phyloP scores from a whole-genome alignment of 2,888 invertebrate genomes.

The Pandemis heparana region DNA sequence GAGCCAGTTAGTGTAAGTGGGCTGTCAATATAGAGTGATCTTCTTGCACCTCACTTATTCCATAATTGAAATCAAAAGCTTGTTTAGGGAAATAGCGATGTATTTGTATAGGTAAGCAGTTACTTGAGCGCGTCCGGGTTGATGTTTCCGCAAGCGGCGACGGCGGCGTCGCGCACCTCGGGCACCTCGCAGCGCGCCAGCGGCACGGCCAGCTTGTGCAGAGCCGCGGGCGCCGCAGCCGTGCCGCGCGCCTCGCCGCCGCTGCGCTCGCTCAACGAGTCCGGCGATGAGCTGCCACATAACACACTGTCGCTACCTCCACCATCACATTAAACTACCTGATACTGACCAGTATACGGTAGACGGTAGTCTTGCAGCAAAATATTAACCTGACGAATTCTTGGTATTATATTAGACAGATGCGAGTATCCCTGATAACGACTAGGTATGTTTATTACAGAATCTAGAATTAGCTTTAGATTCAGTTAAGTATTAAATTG shows the following conservation, averaged over 20 bases:
- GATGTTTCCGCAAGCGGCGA: conserved; percentile 97
- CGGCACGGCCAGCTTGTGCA: conserved; percentile 97
- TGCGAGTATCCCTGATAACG: too few species aligned
- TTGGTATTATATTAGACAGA: too few species aligned
- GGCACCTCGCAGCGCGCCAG: conserved; percentile 96
- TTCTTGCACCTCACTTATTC: too few species aligned
- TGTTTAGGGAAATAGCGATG: neutral
- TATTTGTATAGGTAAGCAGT: conserved; percentile 45
- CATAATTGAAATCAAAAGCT: too few species aligned
- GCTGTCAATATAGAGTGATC: too few species aligned
- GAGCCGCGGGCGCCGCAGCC: conserved; percentile 92
- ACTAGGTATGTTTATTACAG: too few species aligned
- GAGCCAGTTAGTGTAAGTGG: too few species aligned
- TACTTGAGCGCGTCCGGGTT: conserved; percentile 98
- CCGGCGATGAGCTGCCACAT: conserved; percentile 92
- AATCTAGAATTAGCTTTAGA: too few species aligned
- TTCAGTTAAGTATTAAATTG: too few species aligned
- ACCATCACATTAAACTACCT: neutral
- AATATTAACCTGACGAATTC: too few species aligned
- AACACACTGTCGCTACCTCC: neutral
- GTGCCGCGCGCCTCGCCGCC: conserved; percentile 91
- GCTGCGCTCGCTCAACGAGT: conserved; percentile 93
- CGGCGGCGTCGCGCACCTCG: conserved; percentile 97
- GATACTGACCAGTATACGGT: too few species aligned
- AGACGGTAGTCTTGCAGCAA: too few species aligned